Evolutionary conservation across 2,888 invertebrate genomes (phyloP).

Genomic region (Drosophila ezoana): DNA sequence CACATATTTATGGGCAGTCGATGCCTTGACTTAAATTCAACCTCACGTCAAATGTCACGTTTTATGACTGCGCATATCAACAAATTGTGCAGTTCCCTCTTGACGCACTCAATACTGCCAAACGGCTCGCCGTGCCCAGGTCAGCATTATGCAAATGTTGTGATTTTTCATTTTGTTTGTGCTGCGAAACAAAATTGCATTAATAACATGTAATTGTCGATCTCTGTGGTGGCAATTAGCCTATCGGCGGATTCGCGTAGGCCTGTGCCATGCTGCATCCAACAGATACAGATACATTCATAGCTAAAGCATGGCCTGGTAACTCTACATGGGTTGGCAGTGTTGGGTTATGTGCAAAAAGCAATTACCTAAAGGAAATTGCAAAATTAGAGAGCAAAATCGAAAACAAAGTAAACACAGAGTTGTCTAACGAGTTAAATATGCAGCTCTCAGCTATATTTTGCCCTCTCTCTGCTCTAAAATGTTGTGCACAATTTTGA

Average conservation of each 20-base stretch:
- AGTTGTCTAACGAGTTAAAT: slow-evolving; percentile 3
- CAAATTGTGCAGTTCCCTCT: slow-evolving; percentile 58
- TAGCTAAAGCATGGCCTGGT: neutral
- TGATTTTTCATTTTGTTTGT: slow-evolving; percentile 57
- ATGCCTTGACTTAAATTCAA: slow-evolving; percentile 57
- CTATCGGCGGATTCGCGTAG: slow-evolving; percentile 5
- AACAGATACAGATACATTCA: slow-evolving; percentile 4
- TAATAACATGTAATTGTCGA: slow-evolving; percentile 41
- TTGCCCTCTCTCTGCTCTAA: neutral
- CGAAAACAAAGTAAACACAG: slow-evolving; percentile 52
- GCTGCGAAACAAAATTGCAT: slow-evolving; percentile 28
- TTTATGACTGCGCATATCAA: slow-evolving; percentile 69
- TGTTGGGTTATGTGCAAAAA: slow-evolving; percentile 43
- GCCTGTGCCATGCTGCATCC: neutral
- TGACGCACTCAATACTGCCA: slow-evolving; percentile 20
- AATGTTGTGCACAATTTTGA: slow-evolving; percentile 3
- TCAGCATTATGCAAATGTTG: slow-evolving; percentile 67
- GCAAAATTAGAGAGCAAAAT: slow-evolving; percentile 69
- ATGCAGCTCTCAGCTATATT: neutral
- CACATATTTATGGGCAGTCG: slow-evolving; percentile 53
- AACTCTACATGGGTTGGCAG: neutral
- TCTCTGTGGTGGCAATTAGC: slow-evolving; percentile 26
- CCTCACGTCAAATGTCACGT: slow-evolving; percentile 75
- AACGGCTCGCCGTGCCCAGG: slow-evolving; percentile 23
- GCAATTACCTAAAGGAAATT: slow-evolving; percentile 76